phyloP scores from a whole-genome alignment of 2,888 invertebrate genomes.

The Euproctis similis region DNA sequence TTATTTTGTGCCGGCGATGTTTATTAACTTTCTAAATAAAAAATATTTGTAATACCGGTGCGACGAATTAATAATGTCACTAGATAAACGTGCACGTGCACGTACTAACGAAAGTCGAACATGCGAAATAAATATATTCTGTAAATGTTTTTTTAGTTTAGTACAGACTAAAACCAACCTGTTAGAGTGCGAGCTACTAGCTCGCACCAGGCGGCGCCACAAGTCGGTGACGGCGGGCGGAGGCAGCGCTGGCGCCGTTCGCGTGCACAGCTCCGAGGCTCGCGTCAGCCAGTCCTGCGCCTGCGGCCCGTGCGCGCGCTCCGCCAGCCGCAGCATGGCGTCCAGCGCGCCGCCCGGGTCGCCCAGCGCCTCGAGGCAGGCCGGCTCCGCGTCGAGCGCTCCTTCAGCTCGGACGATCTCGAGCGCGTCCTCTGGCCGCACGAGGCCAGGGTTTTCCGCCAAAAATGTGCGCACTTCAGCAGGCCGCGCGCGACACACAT shows the following conservation, averaged over 20 bases:
- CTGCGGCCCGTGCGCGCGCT: slow-evolving; percentile 16
- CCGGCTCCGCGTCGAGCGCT: slow-evolving; percentile 47
- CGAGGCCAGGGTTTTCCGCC: slow-evolving; percentile 38
- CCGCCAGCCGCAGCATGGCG: slow-evolving; percentile 36
- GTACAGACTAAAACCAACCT: too few relatives aligned
- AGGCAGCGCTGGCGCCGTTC: slow-evolving; percentile 42
- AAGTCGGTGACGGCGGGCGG: slow-evolving; percentile 32
- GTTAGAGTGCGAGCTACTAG: too few relatives aligned
- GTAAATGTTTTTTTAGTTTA: too few relatives aligned
- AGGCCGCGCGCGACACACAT: slow-evolving; percentile 41
- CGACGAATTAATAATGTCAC: too few relatives aligned
- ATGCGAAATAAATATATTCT: too few relatives aligned
- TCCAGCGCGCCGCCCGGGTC: slow-evolving; percentile 55
- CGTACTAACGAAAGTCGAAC: too few relatives aligned
- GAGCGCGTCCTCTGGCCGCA: slow-evolving; percentile 61
- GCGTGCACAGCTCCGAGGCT: slow-evolving; percentile 46
- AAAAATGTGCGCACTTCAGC: slow-evolving; percentile 42
- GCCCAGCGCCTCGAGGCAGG: slow-evolving; percentile 57
- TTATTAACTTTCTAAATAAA: too few relatives aligned
- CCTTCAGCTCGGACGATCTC: slow-evolving; percentile 40
- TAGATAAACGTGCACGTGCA: too few relatives aligned
- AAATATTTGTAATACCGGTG: too few relatives aligned
- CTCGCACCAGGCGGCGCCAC: slow-evolving; percentile 44
- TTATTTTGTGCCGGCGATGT: too few relatives aligned
- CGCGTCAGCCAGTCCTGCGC: slow-evolving; percentile 27